A percentile compares a stretch with the other conserved stretches of the same genome.
phyloP scores from a whole-genome alignment of 2,113 vertebrate species.

The Cinclus cinclus region DNA sequence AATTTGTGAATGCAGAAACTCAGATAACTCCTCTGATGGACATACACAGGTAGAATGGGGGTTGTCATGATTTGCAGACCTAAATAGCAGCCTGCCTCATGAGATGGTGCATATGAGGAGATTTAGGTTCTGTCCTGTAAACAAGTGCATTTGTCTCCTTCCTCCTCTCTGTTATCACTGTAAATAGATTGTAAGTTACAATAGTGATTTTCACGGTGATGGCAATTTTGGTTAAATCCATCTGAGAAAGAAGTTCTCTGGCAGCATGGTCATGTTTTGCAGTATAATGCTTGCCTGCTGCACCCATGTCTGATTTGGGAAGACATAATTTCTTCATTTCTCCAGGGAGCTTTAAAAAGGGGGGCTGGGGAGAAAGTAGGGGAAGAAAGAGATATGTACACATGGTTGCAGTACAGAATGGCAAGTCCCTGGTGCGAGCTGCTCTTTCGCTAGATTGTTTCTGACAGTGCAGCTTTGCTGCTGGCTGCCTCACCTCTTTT shows the following conservation, averaged over 20 bases:
- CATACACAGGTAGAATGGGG: background rate
- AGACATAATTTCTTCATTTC: background rate
- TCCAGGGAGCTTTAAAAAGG: background rate
- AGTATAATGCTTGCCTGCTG: background rate
- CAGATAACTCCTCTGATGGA: background rate
- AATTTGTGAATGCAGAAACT: background rate
- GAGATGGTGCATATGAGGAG: background rate
- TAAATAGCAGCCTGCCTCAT: background rate
- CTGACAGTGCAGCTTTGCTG: background rate
- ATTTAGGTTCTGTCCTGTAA: background rate
- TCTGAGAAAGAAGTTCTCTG: background rate
- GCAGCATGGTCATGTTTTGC: background rate
- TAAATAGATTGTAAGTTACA: background rate
- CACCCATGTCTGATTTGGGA: background rate
- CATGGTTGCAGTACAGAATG: background rate
- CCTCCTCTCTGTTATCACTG: background rate
- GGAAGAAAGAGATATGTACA: no score
- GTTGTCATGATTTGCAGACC: background rate
- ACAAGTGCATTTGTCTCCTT: background rate
- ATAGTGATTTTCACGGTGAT: background rate
- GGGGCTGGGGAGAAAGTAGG: rapidly evolving
- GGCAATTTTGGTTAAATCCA: background rate
- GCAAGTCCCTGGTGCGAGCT: background rate
- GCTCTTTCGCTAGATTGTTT: background rate
- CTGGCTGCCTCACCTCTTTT: background rate